A percentile compares a stretch with the other conserved stretches of the same genome.
phyloP scores from a whole-genome alignment of 2,113 vertebrate species.

The Phaethornis superciliosus region DNA sequence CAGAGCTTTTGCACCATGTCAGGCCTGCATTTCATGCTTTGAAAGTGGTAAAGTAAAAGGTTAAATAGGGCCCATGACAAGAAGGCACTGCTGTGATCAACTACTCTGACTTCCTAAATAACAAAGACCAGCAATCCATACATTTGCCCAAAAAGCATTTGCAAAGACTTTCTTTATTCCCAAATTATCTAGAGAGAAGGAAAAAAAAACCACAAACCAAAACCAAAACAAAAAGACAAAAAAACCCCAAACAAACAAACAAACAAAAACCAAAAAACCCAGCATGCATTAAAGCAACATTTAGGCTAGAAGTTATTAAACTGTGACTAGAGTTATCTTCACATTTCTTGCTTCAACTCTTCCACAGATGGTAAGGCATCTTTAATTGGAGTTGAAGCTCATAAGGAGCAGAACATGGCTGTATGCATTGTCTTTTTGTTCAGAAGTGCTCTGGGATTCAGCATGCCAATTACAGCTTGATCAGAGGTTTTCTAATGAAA shows the following conservation, averaged over 20 bases:
- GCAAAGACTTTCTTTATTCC: background rate
- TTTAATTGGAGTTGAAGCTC: background rate
- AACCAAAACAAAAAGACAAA: too few relatives aligned
- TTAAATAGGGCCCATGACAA: background rate
- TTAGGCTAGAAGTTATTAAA: background rate
- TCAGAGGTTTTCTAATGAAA: background rate
- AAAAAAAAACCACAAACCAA: background rate
- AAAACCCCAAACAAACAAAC: too few relatives aligned
- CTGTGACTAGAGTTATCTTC: background rate
- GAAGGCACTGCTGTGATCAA: background rate
- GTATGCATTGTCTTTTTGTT: background rate
- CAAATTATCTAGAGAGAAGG: background rate
- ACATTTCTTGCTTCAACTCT: background rate
- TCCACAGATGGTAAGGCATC: conserved; percentile 3
- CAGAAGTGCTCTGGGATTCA: background rate
- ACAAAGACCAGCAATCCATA: background rate
- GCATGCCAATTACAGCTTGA: background rate
- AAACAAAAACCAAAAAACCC: too few relatives aligned
- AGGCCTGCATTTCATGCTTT: background rate
- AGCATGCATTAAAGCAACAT: background rate
- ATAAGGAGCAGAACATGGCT: background rate
- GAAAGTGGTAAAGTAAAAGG: background rate
- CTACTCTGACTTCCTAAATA: background rate
- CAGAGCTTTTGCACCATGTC: background rate
- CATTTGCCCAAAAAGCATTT: background rate